phyloP scores from a whole-genome alignment of 2,888 invertebrate genomes.

The Platycheirus rosarum region DNA sequence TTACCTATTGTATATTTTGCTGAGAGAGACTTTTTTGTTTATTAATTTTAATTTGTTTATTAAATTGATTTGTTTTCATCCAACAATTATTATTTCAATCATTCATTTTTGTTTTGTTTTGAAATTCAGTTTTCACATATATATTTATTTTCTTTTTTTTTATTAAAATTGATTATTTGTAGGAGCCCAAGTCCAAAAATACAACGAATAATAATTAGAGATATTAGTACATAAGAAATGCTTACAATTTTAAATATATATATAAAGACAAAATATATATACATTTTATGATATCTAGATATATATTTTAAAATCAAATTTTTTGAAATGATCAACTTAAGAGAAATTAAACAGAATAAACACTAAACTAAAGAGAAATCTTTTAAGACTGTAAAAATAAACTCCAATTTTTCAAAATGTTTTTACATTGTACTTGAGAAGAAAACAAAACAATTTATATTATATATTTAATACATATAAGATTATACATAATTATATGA shows the following conservation, averaged over 20 bases:
- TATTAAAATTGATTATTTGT: not conserved
- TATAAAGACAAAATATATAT: not conserved
- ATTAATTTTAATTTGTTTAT: conserved; percentile 11
- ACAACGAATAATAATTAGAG: conserved; percentile 66
- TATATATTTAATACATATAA: conserved; percentile 1
- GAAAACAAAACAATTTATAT: conserved; percentile 30
- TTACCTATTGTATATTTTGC: conserved; percentile 44
- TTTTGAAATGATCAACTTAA: conserved; percentile 2
- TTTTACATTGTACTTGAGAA: conserved; percentile 53
- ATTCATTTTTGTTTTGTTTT: conserved; percentile 30
- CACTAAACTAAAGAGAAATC: conserved; percentile 27
- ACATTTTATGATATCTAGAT: too few relatives aligned
- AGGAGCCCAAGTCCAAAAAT: conserved; percentile 59
- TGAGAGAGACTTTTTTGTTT: conserved; percentile 50
- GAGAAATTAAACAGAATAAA: conserved; percentile 28
- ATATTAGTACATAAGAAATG: conserved; percentile 33
- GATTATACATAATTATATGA: conserved; percentile 11
- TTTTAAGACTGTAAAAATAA: conserved; percentile 57
- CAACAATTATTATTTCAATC: conserved; percentile 10
- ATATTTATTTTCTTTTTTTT: conserved; percentile 52
- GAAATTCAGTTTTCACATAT: conserved; percentile 49
- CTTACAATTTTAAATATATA: conserved; percentile 21
- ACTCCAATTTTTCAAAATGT: conserved; percentile 56
- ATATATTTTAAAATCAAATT: conserved; percentile 11
- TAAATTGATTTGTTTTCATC: not conserved